These are phyloP conservation scores for Phrixothrix hirtus DNA, from an alignment of 2,888 invertebrate species.

Conservation along the genomic window DNA sequence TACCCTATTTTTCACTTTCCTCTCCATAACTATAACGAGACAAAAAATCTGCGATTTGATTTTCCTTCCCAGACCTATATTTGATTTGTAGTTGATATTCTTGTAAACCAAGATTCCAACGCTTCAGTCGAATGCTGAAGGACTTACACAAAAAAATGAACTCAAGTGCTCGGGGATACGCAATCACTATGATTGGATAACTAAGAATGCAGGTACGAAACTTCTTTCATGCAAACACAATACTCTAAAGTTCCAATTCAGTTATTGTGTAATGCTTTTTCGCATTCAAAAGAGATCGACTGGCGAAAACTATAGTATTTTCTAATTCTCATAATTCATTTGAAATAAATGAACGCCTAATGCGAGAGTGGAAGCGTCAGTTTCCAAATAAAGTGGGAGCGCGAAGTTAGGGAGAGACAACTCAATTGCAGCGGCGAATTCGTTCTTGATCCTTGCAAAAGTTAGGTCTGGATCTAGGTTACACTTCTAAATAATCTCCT, in stretches of 20 bases:
- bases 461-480: neutral
- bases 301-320: constrained; percentile 8
- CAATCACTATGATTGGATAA: neutral
- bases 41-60: no score
- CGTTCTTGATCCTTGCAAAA: constrained; percentile 2
- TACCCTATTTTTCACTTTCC: neutral
- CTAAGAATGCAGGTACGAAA: constrained; percentile 9
- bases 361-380: constrained; percentile 12
- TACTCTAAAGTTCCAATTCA: constrained; percentile 10
- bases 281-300: constrained; percentile 2
- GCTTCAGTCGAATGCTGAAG: constrained; percentile 4
- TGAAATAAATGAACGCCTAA: constrained; percentile 11
- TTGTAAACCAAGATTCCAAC: constrained; percentile 11
- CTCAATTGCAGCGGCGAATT: neutral
- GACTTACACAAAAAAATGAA: constrained; percentile 13
- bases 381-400: constrained; percentile 1
- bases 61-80: no score
- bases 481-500: no score
- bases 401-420: neutral
- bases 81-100: constrained; percentile 8
- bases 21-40: constrained; percentile 4
- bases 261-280: constrained; percentile 10
- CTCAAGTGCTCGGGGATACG: constrained; percentile 11
- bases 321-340: neutral
- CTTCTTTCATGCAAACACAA: constrained; percentile 14